Base-by-base conservation (phyloP, 2,797 vertebrate species). In the Rhinella marina region DNA sequence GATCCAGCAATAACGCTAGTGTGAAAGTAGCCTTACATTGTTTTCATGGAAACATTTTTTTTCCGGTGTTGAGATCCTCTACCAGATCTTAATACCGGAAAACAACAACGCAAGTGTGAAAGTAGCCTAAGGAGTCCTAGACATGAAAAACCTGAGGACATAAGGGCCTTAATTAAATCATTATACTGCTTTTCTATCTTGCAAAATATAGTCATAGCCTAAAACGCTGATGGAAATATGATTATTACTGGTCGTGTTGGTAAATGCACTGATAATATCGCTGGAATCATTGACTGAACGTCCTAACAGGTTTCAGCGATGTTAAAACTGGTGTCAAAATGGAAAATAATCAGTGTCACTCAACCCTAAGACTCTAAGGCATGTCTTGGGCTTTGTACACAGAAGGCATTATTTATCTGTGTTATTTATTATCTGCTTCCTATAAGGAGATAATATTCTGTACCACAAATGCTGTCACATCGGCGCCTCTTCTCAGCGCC, bases 291-390 rank as follows among this genome's bases (percentile, higher is more conserved):
- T 50, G 72, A 75, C 50, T 75, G 41, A 50, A 50, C 72, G 50
- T 50, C 14, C 41, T 11, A 50, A 75, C 41, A 75, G 17, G 19
- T 75, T 75, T 75, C 21, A 13, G 72, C 2, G 21, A 50, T 50
- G 72, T 75, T 23, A 13, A 23, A 75, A 75, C 10, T 50, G 72
- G 72, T 75, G 72, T 75, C 72, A 23, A 48, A 41, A 48, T n/a
- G 41, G 41, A 75, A 75, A 75, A 50, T 75, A 75, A 75, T 75
- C 41, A 75, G 11, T n/a, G 72, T 75, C 72, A 75, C 72, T 50
- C 72, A 75, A 48, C 25, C 4, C 32, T 41, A 21, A 73, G 32
- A 11, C 29, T 19, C 68, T 41, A 32, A 41, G 68, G 16, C 17
- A 21, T 2, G 32, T 73, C 41, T 48, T 48, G 5, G 11, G 70